Percentiles rank a stretch among this genome's conserved stretches.
These are phyloP conservation scores for Cataglyphis albicans DNA, from an alignment of 2,888 invertebrate genomes.

Conservation along the genomic window DNA sequence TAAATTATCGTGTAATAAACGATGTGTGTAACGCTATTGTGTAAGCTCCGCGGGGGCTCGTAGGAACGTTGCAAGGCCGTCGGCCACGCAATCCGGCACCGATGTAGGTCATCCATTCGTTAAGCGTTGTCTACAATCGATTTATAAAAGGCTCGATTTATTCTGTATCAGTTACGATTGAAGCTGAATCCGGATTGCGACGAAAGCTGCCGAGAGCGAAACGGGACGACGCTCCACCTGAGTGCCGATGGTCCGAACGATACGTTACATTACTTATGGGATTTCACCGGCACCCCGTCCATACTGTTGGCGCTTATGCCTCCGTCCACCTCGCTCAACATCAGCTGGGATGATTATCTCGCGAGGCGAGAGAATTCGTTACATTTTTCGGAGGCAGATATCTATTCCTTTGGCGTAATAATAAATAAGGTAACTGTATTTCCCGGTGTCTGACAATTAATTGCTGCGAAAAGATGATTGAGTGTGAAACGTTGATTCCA, in stretches of 20 bases:
- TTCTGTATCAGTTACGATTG: constrained; percentile 76
- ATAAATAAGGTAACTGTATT: constrained; percentile 87
- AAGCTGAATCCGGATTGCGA: constrained; percentile 83
- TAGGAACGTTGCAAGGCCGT: constrained; percentile 41
- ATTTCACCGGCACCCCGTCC: constrained; percentile 88
- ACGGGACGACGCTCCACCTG: constrained; percentile 87
- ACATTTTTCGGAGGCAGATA: constrained; percentile 85
- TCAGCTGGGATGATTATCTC: constrained; percentile 87
- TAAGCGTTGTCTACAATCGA: constrained; percentile 47
- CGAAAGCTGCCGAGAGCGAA: constrained; percentile 79
- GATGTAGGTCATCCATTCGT: constrained; percentile 51
- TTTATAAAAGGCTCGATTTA: constrained; percentile 20
- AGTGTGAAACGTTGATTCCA: not conserved
- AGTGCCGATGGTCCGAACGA: constrained; percentile 88
- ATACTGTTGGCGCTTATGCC: constrained; percentile 87
- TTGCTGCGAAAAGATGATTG: not conserved
- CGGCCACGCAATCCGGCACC: constrained; percentile 25
- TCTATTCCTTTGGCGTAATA: constrained; percentile 88
- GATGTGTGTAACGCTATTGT: not conserved
- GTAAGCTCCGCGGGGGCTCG: not conserved
- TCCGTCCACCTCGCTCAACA: constrained; percentile 85
- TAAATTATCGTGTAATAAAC: constrained; percentile 9
- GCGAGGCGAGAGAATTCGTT: constrained; percentile 82
- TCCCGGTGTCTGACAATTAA: not conserved
- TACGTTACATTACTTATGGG: constrained; percentile 90